Percentiles rank a stretch among this genome's conserved stretches.
Conservation (phyloP, 2,113 vertebrate genomes). For the Nothoprocta perdicaria region DNA sequence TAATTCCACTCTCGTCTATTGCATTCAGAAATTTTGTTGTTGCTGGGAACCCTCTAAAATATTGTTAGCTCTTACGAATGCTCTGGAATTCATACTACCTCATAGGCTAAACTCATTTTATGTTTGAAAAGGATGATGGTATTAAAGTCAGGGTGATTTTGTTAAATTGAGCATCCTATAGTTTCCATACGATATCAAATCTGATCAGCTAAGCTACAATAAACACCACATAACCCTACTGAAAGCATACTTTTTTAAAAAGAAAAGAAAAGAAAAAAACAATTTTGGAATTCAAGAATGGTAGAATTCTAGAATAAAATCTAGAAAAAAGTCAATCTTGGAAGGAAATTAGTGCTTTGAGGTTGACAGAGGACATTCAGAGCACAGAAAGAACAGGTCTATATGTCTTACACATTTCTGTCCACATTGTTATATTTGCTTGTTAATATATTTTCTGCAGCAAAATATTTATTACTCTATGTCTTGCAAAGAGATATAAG, state of each 20-base stretch:
- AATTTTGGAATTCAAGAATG: not conserved
- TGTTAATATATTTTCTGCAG: not conserved
- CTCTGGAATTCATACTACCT: not conserved
- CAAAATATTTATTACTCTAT: not conserved
- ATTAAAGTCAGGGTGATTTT: not conserved
- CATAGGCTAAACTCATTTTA: not conserved
- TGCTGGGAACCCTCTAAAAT: slow-evolving; percentile 45
- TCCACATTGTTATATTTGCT: not conserved
- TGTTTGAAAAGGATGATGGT: not conserved
- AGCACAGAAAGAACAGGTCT: not conserved
- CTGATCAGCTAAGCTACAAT: not conserved
- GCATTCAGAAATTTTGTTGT: slow-evolving; percentile 16
- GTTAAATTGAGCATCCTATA: not conserved
- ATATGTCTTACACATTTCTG: not conserved
- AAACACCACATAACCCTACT: not conserved
- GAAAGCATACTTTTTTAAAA: not conserved
- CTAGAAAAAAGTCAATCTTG: not conserved
- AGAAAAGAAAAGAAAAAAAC: not conserved
- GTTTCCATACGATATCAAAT: not conserved
- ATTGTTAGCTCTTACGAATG: not conserved
- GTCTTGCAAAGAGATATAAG: not conserved
- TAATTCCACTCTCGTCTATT: slow-evolving; percentile 63
- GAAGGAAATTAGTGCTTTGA: not conserved
- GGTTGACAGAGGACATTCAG: not conserved
- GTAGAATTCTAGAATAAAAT: not conserved